Evolutionary conservation across 1,140 invertebrate genomes (phyloP), one percentile per base, ranked within the genome.

Genomic region (Bombus fervidus): DNA sequence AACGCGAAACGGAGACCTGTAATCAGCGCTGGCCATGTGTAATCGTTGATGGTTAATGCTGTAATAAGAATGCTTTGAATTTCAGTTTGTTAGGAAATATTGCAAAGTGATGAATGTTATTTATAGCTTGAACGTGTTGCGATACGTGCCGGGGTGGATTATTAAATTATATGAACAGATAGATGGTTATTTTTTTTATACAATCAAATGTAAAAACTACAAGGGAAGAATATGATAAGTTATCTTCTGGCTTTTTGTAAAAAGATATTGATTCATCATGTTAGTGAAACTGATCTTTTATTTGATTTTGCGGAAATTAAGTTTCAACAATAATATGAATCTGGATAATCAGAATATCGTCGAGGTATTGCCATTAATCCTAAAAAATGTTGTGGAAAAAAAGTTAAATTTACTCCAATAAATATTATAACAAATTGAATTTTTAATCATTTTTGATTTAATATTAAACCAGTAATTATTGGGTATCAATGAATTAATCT

Each of bases 1-100:
- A 88, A 88, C 76, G 77, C 62, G 66, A 77, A 22, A 66, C 86
- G 37, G 13, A 62, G 28, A 66, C 62, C 71, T 69, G 81, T 87
- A 88, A 88, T 88, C 87, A 88, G 62, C 37, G 43, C 34, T 15
- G 64, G 64, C 41, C 64, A 66, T 47, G 25, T 78, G 22, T 34
- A 43, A 78, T 43, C 76, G 76, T 68, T 37, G 41, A 47, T 37
- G 39, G 34, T 18, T 62, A 28, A 43, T 43, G 41, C 28, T 3
- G 37, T 13, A 53, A 12, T 75, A 53, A 53, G 22, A 75, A 75
- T 34, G 43, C 2, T 43, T 31, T 4, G n/a, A 22, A 53, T 74
- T 74, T 34, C 10, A 9, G 31, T 8, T 9, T 18, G 18, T 22
- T 37, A 3, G 31, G 1, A 34, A 10, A 10, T 10, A 18, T 37